Conservation (phyloP, 2,113 vertebrate genomes). For the Poeciliopsis prolifica region DNA sequence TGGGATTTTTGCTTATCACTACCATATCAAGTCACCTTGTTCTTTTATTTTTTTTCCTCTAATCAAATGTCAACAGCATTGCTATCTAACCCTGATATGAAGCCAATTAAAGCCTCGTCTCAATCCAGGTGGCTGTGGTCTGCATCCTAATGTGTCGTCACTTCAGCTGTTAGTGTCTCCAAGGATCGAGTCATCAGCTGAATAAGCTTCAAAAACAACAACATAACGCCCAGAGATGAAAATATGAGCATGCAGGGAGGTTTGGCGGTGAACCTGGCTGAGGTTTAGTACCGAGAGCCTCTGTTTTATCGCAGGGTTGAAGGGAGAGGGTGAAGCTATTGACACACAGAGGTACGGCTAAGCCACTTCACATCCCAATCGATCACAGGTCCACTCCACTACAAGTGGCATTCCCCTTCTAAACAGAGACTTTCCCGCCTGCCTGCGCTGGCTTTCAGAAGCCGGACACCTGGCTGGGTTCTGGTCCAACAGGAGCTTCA, state of each 20-base stretch:
- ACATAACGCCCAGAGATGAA: background rate
- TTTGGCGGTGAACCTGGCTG: background rate
- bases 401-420: slow-evolving; percentile 37
- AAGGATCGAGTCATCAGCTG: background rate
- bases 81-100: slow-evolving; percentile 66
- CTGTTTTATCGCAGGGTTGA: slow-evolving; percentile 55
- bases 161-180: slow-evolving; percentile 17
- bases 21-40: slow-evolving; percentile 78
- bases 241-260: background rate
- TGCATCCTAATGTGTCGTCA: slow-evolving; percentile 51
- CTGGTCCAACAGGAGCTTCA: slow-evolving; percentile 12
- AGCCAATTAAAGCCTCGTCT: slow-evolving; percentile 70
- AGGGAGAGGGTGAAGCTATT: slow-evolving; percentile 61
- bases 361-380: slow-evolving; percentile 74
- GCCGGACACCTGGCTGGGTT: slow-evolving; percentile 32
- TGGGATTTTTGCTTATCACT: slow-evolving; percentile 71
- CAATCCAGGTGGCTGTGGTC: slow-evolving; percentile 32
- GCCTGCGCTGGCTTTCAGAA: slow-evolving; percentile 24
- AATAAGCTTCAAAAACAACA: background rate
- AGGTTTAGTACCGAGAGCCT: slow-evolving; percentile 4
- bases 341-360: slow-evolving; percentile 68
- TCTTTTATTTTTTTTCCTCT: slow-evolving; percentile 35
- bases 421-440: slow-evolving; percentile 12
- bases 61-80: slow-evolving; percentile 63
- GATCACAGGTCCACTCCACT: slow-evolving; percentile 68